Evolutionary conservation across 2,113 vertebrate genomes (phyloP).

Genomic region (Protomyctophum bolini): DNA sequence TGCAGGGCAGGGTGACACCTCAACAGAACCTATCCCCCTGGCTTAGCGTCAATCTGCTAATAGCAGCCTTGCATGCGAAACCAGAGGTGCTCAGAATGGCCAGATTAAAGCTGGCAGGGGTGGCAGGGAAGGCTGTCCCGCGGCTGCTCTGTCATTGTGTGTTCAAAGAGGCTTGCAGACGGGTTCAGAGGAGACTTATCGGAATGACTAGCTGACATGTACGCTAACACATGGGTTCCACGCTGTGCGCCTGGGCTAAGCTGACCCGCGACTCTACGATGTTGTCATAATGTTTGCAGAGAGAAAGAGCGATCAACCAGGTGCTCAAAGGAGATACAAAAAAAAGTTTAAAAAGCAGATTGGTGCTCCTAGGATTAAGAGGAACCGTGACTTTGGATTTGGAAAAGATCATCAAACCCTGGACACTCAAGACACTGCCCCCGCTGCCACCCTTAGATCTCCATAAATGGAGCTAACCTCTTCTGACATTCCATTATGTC

Average conservation of each 20-base stretch:
- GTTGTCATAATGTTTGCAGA: constrained; percentile 28
- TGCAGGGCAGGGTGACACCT: constrained; percentile 24
- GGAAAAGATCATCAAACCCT: no score
- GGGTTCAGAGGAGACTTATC: constrained; percentile 50
- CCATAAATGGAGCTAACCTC: constrained; percentile 6
- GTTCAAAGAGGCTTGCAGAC: constrained; percentile 48
- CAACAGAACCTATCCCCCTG: constrained; percentile 40
- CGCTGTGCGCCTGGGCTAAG: constrained; percentile 15
- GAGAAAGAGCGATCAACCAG: background rate
- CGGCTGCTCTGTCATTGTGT: constrained; percentile 51
- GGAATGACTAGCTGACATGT: constrained; percentile 40
- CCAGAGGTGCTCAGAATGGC: constrained; percentile 48
- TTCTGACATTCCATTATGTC: no score
- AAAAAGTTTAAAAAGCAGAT: no score
- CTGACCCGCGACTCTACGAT: constrained; percentile 30
- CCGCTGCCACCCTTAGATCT: no score
- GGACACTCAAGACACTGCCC: no score
- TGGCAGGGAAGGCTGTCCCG: constrained; percentile 14
- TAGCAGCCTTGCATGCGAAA: constrained; percentile 46
- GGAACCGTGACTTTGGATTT: no score
- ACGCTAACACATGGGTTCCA: constrained; percentile 10
- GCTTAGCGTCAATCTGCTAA: constrained; percentile 64
- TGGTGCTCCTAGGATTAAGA: no score
- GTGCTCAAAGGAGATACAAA: background rate
- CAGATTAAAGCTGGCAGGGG: constrained; percentile 62